Evolutionary conservation across 2,113 vertebrate species (phyloP), one percentile per base, ranked within the genome.

Genomic region (Bagarius yarrelli): DNA sequence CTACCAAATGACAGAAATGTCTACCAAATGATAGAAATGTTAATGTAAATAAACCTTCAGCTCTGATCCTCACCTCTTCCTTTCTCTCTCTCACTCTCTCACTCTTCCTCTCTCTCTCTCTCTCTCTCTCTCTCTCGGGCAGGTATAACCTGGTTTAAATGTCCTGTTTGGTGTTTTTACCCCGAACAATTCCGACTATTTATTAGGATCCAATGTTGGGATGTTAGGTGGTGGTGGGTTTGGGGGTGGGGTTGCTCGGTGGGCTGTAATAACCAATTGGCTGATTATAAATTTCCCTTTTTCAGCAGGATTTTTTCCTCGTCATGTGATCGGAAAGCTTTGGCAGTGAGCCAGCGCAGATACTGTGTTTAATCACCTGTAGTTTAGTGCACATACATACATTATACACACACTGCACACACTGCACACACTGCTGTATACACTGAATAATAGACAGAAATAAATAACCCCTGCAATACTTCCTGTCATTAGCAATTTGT

Each of bases 231-330:
- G 59, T 27, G 32, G 5, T 25, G 16, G 27, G 71, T 23, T 34
- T 30, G 74, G n/a, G 61, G 57, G 74, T n/a, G 55, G 25, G 56
- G 25, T 47, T 74, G 70, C 79, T 76, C 72, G 69, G 52, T 59
- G 63, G 63, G 74, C 8, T 77, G 71, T 82, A 70, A 63, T 77
- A 77, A 82, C 80, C 80, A 60, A 72, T 69, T 76, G 61, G 47
- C 72, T 69, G 36, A 66, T 82, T 60, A 75, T 81, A 75, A 81
- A 81, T 66, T 53, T 81, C 32, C 30, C 67, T 61, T 59, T 75
- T 81, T 81, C 79, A 81, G 80, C 80, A 81, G 52, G 70, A 66
- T 81, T 80, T 44, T 67, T 53, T 40, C 47, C 57, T 21, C 40
- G 59, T 25, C 57, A 55, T 44, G 57, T 81, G 44, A 73, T 44